Evolutionary conservation across 2,888 invertebrate species (phyloP).

Genomic region (Rotaria macrura): DNA sequence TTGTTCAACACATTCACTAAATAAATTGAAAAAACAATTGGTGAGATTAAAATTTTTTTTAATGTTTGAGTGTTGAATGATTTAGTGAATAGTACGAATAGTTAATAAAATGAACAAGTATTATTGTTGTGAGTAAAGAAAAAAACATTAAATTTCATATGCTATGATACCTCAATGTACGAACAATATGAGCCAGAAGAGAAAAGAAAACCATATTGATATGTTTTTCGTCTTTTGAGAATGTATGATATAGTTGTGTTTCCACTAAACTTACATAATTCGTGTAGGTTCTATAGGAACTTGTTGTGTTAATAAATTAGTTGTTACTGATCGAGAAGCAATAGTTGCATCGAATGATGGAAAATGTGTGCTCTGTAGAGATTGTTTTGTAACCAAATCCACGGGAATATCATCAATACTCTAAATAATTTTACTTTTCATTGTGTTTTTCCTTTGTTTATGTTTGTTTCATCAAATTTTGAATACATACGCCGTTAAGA

Average conservation of each 20-base stretch:
- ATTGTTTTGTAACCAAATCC: background rate
- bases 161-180: too few species aligned
- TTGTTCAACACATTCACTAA: constrained; percentile 10
- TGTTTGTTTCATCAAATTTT: too few species aligned
- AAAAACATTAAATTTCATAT: too few species aligned
- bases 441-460: background rate
- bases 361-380: background rate
- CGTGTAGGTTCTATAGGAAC: background rate
- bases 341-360: background rate
- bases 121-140: too few species aligned
- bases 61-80: too few species aligned
- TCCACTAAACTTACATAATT: background rate
- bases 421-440: background rate
- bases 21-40: too few species aligned
- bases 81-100: too few species aligned
- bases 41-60: background rate
- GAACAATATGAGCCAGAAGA: too few species aligned
- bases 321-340: background rate
- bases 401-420: background rate
- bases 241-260: background rate
- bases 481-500: background rate
- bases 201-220: too few species aligned
- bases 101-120: too few species aligned
- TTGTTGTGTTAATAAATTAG: background rate
- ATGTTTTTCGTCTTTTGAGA: too few species aligned